Conservation (phyloP, 2,797 vertebrate species). For the Graptemys geographica region DNA sequence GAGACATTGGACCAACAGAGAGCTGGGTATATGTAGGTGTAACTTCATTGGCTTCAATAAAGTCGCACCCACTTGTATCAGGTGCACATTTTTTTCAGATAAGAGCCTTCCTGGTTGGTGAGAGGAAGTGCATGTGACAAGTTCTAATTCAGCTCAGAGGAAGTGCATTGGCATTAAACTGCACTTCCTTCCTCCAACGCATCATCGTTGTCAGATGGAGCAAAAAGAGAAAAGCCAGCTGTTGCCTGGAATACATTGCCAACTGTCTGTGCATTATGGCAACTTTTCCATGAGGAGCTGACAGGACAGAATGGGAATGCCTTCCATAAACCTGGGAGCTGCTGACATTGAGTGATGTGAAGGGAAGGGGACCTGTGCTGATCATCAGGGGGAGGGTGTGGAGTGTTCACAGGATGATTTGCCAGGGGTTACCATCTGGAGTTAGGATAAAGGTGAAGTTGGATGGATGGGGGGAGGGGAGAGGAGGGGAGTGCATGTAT, state of each 20-base stretch:
- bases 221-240: neutral
- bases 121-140: neutral
- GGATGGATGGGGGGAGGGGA: neutral
- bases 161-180: neutral
- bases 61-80: neutral
- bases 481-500: neutral
- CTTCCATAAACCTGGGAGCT: neutral
- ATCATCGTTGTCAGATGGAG: neutral
- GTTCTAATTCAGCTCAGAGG: neutral
- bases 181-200: neutral
- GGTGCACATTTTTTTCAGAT: neutral
- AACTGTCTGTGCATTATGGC: neutral
- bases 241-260: neutral
- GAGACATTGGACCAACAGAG: neutral
- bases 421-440: slow-evolving; percentile 3
- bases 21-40: neutral
- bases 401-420: neutral
- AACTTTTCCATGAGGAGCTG: neutral
- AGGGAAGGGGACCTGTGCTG: neutral
- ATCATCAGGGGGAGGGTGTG: neutral
- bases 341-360: neutral
- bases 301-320: neutral
- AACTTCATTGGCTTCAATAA: neutral
- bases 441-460: neutral
- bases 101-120: neutral